Evolutionary conservation across 1,140 invertebrate species (phyloP).

Genomic region (Aporrectodea caliginosa): DNA sequence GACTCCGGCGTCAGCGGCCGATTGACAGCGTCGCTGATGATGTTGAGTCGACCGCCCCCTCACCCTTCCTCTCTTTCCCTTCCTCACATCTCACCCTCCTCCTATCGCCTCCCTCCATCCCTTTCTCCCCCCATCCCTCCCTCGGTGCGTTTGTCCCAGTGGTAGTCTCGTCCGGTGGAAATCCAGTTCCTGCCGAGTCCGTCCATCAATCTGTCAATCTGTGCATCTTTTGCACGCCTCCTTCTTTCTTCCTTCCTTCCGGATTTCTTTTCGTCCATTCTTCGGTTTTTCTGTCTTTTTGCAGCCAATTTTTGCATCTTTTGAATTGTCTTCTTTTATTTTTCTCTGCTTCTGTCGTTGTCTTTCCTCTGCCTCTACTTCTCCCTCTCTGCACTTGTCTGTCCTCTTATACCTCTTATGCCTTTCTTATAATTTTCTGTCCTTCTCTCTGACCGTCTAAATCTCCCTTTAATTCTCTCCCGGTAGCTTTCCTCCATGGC

Average conservation of each 20-base stretch:
- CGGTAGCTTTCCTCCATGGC: no score
- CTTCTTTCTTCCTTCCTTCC: neutral
- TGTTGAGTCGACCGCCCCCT: neutral
- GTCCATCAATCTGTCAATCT: neutral
- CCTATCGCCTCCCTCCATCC: neutral
- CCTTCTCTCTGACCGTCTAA: no score
- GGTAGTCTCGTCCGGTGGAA: no score
- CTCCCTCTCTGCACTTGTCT: no score
- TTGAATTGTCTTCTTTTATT: no score
- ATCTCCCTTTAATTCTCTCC: no score
- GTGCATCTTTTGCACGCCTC: neutral
- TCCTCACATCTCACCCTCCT: neutral
- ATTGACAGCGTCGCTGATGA: neutral
- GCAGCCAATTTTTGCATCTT: neutral
- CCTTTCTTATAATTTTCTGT: no score
- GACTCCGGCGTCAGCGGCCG: neutral
- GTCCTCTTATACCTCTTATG: no score
- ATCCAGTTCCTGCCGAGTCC: neutral
- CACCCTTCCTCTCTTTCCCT: neutral
- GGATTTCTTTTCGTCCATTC: neutral
- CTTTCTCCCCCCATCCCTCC: neutral
- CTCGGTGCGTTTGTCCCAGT: neutral
- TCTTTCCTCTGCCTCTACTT: no score
- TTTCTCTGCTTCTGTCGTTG: no score
- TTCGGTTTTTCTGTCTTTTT: neutral